phyloP scores from a whole-genome alignment of 2,888 invertebrate species.

The Adela reaumurella region DNA sequence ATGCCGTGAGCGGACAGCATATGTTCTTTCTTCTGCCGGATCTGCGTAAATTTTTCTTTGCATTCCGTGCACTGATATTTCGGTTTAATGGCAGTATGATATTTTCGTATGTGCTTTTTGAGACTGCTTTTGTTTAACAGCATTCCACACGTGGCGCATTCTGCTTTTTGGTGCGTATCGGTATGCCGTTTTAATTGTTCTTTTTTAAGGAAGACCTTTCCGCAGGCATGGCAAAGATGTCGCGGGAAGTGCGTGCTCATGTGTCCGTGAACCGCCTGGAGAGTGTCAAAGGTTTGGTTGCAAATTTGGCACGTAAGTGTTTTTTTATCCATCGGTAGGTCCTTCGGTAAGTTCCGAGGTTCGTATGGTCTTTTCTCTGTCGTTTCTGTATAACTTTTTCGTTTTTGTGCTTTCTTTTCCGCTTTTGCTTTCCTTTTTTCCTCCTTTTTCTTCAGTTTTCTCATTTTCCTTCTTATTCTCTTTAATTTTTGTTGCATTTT shows the following conservation, averaged over 20 bases:
- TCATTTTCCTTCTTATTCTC: neutral
- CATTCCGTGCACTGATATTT: neutral
- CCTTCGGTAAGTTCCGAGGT: neutral
- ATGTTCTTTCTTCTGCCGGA: neutral
- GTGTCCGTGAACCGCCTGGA: neutral
- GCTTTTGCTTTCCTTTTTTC: no score
- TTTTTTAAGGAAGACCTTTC: neutral
- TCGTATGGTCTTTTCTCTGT: neutral
- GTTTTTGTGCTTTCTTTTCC: neutral
- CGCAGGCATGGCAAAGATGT: neutral
- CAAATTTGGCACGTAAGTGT: neutral
- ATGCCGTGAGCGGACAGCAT: neutral
- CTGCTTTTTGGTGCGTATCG: neutral
- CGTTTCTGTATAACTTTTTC: neutral
- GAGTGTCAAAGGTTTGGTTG: neutral
- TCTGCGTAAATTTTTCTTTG: neutral
- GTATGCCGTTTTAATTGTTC: neutral
- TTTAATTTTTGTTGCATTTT: neutral
- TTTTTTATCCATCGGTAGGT: neutral
- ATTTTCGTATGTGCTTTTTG: neutral
- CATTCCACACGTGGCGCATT: neutral
- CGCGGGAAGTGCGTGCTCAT: neutral
- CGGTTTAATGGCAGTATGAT: neutral
- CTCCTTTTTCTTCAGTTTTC: no score
- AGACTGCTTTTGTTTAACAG: neutral